These are phyloP conservation scores for Leiothrix lutea DNA, from an alignment of 2,113 vertebrate species.

Conservation along the genomic window DNA sequence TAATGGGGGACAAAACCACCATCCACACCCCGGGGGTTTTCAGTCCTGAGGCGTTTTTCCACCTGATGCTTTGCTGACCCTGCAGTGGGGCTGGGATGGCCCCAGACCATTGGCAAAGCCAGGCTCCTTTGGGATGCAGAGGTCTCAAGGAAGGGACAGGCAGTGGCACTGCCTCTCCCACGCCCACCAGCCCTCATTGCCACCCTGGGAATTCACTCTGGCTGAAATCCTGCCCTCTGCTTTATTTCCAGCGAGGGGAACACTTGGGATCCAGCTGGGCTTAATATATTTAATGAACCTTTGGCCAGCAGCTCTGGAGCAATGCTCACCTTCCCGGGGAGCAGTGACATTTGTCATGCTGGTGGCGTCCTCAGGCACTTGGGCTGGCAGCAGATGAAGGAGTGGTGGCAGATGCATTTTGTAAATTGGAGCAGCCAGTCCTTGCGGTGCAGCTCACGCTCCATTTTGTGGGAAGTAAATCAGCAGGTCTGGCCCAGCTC, in stretches of 20 bases:
- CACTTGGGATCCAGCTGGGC: neutral
- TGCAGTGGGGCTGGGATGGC: neutral
- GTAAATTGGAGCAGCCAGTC: neutral
- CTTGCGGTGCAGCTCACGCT: neutral
- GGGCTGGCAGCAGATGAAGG: neutral
- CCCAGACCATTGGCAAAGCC: neutral
- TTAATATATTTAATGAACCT: neutral
- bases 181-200: neutral
- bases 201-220: neutral
- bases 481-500: slow-evolving; percentile 5
- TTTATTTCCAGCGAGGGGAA: neutral
- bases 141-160: neutral
- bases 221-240: neutral
- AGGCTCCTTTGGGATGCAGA: neutral
- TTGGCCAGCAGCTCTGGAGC: neutral
- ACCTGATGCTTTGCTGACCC: neutral
- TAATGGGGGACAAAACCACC: neutral
- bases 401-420: neutral
- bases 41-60: neutral
- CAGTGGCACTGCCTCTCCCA: neutral
- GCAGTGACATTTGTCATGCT: neutral
- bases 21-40: fast-evolving
- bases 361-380: fast-evolving
- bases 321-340: neutral
- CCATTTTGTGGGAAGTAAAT: neutral